phyloP scores from a whole-genome alignment of 2,113 vertebrate genomes.

The Pteropus alecto region DNA sequence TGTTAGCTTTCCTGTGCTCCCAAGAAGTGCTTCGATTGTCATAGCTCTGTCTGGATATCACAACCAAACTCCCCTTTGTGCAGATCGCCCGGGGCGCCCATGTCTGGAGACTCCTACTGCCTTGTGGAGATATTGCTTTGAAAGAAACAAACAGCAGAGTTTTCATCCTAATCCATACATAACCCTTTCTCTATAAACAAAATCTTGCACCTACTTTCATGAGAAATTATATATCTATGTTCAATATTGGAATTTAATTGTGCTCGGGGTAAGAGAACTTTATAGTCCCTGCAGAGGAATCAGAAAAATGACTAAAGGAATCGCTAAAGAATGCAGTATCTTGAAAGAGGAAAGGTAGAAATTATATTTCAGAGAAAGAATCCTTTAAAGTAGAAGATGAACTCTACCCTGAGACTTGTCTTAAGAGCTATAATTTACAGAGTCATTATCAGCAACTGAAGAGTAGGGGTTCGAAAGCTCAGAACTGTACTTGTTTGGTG shows the following conservation, averaged over 20 bases:
- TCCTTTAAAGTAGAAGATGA: conserved; percentile 54
- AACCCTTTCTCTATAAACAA: conserved; percentile 17
- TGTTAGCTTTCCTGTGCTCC: background rate
- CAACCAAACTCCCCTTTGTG: background rate
- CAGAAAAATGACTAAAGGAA: conserved; percentile 3
- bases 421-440: conserved; percentile 62
- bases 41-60: background rate
- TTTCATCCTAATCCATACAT: background rate
- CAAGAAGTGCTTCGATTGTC: background rate
- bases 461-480: background rate
- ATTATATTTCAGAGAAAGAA: conserved; percentile 44
- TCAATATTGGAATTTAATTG: conserved; percentile 51
- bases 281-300: conserved; percentile 6
- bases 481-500: background rate
- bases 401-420: conserved; percentile 64
- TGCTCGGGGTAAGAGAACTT: background rate
- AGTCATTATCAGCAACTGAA: conserved; percentile 59
- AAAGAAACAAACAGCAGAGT: conserved; percentile 3
- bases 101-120: background rate
- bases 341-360: conserved; percentile 48
- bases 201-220: background rate
- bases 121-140: background rate
- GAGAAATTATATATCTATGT: background rate
- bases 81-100: background rate
- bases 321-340: background rate